Evolutionary conservation across 2,113 vertebrate species (phyloP).

Genomic region (Engystomops pustulosus): DNA sequence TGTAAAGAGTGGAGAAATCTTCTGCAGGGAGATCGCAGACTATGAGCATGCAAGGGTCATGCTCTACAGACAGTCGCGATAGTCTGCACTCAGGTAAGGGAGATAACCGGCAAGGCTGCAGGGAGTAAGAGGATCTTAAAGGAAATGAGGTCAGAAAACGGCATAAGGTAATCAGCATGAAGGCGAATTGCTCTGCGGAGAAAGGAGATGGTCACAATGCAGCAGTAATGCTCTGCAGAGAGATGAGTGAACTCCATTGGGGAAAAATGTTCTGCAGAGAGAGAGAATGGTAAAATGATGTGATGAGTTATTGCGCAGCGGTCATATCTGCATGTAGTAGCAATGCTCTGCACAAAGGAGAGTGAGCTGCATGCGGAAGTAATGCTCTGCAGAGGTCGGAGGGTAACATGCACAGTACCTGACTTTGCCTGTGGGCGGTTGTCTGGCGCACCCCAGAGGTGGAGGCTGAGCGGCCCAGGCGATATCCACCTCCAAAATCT

Average conservation of each 20-base stretch:
- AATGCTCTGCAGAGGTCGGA: constrained; percentile 2
- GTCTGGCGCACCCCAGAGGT: constrained; percentile 87
- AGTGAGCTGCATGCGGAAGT: neutral
- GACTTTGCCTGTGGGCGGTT: constrained; percentile 78
- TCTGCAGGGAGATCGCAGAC: neutral
- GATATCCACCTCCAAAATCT: constrained; percentile 81
- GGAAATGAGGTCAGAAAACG: constrained; percentile 13
- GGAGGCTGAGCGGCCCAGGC: constrained; percentile 88
- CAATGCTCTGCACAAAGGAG: neutral
- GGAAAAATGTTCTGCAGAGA: constrained; percentile 29
- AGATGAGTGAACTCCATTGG: neutral
- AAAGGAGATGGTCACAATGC: neutral
- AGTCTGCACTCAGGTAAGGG: neutral
- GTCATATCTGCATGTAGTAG: neutral
- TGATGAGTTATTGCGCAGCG: neutral
- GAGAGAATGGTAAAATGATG: constrained; percentile 8
- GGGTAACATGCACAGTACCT: constrained; percentile 69
- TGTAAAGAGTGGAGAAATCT: too few species aligned
- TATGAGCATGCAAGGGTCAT: neutral
- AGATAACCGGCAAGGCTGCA: neutral
- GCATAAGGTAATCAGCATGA: neutral
- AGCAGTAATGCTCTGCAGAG: constrained; percentile 11
- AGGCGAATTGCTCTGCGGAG: neutral
- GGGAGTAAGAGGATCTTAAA: neutral
- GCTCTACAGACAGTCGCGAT: neutral